These are phyloP conservation scores for Byasa hedistus DNA, from an alignment of 2,888 invertebrate genomes.

Conservation along the genomic window DNA sequence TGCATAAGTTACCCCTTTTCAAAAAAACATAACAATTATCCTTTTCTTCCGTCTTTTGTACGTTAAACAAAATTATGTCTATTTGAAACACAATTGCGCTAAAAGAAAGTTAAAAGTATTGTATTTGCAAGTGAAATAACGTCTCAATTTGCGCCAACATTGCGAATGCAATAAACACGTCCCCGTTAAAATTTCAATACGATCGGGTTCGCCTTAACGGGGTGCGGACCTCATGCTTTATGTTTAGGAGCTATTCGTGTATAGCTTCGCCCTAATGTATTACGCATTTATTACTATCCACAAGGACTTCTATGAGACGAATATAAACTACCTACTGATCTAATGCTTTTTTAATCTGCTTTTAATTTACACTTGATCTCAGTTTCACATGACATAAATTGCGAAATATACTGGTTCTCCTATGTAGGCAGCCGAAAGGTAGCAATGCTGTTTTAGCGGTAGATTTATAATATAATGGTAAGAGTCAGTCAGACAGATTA, in stretches of 20 bases:
- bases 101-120: conserved; percentile 7
- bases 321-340: background rate
- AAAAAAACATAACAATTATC: background rate
- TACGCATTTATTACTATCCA: background rate
- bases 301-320: background rate
- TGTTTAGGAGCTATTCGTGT: conserved; percentile 3
- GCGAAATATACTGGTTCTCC: too few relatives aligned
- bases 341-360: background rate
- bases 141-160: conserved; percentile 26
- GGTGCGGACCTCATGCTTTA: conserved; percentile 11
- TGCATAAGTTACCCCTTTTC: conserved; percentile 3
- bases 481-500: too few relatives aligned
- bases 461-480: too few relatives aligned
- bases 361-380: too few relatives aligned
- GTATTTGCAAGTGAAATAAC: conserved; percentile 15
- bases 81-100: conserved; percentile 2
- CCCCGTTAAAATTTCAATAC: conserved; percentile 29
- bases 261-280: background rate
- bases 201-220: conserved; percentile 27
- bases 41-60: background rate
- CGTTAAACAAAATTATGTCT: background rate
- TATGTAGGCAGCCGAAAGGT: too few relatives aligned
- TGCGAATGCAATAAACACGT: conserved; percentile 27
- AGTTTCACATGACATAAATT: too few relatives aligned
- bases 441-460: too few relatives aligned